Percentiles rank a stretch among this genome's conserved stretches.
phyloP scores from a whole-genome alignment of 1,140 invertebrate species.

The Ips typographus region DNA sequence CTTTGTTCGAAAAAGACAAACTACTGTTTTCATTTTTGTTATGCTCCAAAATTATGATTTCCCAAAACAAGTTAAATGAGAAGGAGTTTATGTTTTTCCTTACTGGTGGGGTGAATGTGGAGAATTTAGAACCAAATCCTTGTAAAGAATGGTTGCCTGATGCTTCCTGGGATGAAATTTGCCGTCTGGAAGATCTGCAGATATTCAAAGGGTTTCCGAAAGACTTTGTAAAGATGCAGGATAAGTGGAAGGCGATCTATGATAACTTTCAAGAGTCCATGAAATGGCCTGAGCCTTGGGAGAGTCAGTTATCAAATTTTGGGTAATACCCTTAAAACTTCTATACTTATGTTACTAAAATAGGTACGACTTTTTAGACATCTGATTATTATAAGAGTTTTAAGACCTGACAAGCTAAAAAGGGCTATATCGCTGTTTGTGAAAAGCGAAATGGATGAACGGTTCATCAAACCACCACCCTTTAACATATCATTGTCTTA shows the following conservation, averaged over 20 bases:
- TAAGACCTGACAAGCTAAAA: constrained; percentile 82
- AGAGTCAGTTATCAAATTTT: constrained; percentile 59
- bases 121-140: constrained; percentile 71
- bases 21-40: constrained; percentile 86
- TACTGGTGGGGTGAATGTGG: constrained; percentile 77
- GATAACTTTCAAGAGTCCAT: constrained; percentile 63
- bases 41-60: constrained; percentile 68
- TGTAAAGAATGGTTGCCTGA: constrained; percentile 76
- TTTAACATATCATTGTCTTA: constrained; percentile 87
- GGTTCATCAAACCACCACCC: constrained; percentile 81
- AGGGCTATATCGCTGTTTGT: constrained; percentile 65
- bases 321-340: constrained; percentile 24
- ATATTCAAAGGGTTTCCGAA: constrained; percentile 60
- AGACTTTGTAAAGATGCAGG: constrained; percentile 57
- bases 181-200: constrained; percentile 67
- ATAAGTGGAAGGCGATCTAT: constrained; percentile 74
- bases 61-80: constrained; percentile 67
- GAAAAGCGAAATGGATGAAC: constrained; percentile 70
- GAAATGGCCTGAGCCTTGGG: constrained; percentile 65
- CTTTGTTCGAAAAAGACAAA: constrained; percentile 91
- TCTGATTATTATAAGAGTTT: constrained; percentile 74
- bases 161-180: constrained; percentile 83
- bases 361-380: constrained; percentile 71
- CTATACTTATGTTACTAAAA: constrained; percentile 55
- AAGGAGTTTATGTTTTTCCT: constrained; percentile 81